Evolutionary conservation across 2,797 vertebrate species (phyloP).

Genomic region (Catharus ustulatus): DNA sequence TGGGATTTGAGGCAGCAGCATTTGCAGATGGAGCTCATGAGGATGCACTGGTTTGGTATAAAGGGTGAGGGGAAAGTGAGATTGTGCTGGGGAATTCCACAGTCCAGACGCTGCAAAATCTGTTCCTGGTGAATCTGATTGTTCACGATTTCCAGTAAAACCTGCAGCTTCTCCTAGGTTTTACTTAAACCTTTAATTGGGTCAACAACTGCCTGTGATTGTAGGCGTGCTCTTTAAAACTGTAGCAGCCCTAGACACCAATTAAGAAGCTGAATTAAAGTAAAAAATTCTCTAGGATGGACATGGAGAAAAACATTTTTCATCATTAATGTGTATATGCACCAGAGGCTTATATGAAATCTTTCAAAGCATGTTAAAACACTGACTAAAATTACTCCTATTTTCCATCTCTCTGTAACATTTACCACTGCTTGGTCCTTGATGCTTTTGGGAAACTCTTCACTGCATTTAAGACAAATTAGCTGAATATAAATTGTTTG

Average conservation of each 20-base stretch:
- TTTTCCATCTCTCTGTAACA: not conserved
- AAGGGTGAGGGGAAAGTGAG: accelerated
- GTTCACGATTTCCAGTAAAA: not conserved
- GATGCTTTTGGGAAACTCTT: not conserved
- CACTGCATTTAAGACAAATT: not conserved
- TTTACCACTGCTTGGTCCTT: not conserved
- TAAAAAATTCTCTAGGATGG: not conserved
- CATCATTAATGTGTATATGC: not conserved
- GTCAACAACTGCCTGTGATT: not conserved
- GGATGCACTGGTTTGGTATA: accelerated
- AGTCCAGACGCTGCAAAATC: not conserved
- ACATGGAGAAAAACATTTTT: not conserved
- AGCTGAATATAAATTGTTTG: not conserved
- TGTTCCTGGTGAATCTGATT: not conserved
- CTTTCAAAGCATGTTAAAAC: not conserved
- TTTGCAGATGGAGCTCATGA: not conserved
- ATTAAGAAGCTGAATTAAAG: not conserved
- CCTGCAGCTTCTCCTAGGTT: not conserved
- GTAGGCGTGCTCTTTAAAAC: not conserved
- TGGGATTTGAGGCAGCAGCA: not conserved
- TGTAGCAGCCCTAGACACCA: not conserved
- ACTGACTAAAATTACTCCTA: not conserved
- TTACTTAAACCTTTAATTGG: not conserved
- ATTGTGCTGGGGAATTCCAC: not conserved
- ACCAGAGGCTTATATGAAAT: not conserved